Evolutionary conservation across 1,140 invertebrate genomes (phyloP).

Genomic region (Sarcophaga peregrina): DNA sequence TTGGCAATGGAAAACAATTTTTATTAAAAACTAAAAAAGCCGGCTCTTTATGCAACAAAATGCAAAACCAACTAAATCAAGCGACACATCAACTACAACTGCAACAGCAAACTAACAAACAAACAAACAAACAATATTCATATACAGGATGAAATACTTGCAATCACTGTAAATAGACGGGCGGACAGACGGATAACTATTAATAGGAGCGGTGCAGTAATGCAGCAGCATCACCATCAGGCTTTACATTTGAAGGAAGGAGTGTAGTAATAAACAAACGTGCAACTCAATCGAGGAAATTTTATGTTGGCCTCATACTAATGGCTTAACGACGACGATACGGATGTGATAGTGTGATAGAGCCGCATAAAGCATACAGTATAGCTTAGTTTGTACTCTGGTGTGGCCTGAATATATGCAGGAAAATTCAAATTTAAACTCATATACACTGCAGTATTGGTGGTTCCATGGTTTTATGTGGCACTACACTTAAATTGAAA

Average conservation of each 20-base stretch:
- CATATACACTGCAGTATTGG: background rate
- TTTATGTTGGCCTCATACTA: background rate
- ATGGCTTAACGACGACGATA: background rate
- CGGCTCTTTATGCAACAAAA: background rate
- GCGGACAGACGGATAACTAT: too few species aligned
- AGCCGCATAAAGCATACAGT: too few species aligned
- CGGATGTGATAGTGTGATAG: background rate
- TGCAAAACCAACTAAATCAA: conserved; percentile 1
- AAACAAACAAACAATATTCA: background rate
- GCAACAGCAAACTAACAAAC: background rate
- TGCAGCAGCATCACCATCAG: background rate
- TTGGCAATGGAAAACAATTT: too few species aligned
- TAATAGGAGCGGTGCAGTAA: too few species aligned
- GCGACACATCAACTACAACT: conserved; percentile 14
- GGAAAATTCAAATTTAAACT: background rate
- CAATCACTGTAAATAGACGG: background rate
- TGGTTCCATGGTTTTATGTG: background rate
- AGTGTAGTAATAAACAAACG: conserved; percentile 17
- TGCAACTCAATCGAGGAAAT: conserved; percentile 24
- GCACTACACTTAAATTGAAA: background rate
- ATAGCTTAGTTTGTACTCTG: background rate
- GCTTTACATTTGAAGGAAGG: background rate
- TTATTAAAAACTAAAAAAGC: background rate
- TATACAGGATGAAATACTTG: background rate
- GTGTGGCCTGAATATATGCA: background rate